Evolutionary conservation across 1,140 invertebrate genomes (phyloP), one percentile per base, ranked within the genome.

Genomic region (Medauroidea extradentata): DNA sequence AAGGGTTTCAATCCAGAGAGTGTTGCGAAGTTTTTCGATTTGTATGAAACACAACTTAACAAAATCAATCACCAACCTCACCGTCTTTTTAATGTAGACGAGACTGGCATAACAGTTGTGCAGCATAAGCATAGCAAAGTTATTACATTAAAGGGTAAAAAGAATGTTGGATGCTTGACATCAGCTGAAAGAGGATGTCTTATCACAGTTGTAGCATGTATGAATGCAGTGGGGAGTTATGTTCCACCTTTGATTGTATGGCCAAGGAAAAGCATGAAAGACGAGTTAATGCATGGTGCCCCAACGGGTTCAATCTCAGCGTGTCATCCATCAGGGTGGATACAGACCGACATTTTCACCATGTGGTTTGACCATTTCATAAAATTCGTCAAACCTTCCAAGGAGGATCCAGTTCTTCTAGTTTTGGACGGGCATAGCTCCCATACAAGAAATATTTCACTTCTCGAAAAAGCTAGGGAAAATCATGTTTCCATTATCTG

Each of bases 281-380:
- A 60, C 48, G 24, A 49, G n/a, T 51, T 68, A 43, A 39, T 62
- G 53, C 27, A 63, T 19, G 58, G 51, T 21, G 62, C 56, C 16
- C 68, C 69, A n/a, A 23, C 59, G 61, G 25, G 67, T 57, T 18
- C 53, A 65, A 41, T 65, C 64, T 19, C 61, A 24, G 21, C 60
- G 46, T 52, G 71, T 65, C 52, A 64, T 61, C 23, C 41, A 43
- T 69, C 60, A 14, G 69, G 70, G 13, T 74, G 69, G 70, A 71
- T 74, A 9, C 60, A 67, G 55, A 53, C 60, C 14, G 62, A 71
- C 23, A 51, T 72, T 14, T n/a, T n/a, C n/a, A n/a, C n/a, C 75
- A 61, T 63, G 55, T 78, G 72, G 71, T 63, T 76, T 14, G 62
- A 67, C 51, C 65, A 69, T 53, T 75, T 75, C 52, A 58, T 71